Conservation (phyloP, 2,888 invertebrate genomes). For the Steromphala cineraria region DNA sequence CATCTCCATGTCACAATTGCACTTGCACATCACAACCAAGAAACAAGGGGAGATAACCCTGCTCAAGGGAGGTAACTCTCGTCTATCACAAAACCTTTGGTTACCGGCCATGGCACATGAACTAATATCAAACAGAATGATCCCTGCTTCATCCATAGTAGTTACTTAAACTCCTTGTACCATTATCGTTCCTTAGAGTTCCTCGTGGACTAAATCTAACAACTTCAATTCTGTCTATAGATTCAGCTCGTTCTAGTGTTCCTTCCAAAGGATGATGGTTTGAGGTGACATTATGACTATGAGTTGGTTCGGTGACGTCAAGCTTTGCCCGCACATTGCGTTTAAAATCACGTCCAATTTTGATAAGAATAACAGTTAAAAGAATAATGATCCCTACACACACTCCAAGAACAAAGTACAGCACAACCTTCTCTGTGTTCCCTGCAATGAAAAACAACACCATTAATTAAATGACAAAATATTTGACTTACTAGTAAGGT, state of each 20-base stretch:
- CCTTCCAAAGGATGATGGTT: slow-evolving; percentile 57
- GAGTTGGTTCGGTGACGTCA: slow-evolving; percentile 66
- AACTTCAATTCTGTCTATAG: slow-evolving; percentile 68
- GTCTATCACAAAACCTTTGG: slow-evolving; percentile 18
- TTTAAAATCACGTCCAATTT: slow-evolving; percentile 58
- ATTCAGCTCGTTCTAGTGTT: slow-evolving; percentile 62
- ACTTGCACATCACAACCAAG: slow-evolving; percentile 4
- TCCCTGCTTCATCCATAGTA: slow-evolving; percentile 49
- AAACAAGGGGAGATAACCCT: not conserved
- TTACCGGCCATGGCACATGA: slow-evolving; percentile 14
- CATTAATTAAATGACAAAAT: too few relatives aligned
- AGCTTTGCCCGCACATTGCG: slow-evolving; percentile 58
- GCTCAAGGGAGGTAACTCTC: slow-evolving; percentile 18
- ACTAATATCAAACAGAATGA: not conserved
- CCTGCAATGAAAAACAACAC: slow-evolving; percentile 50
- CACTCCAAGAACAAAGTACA: slow-evolving; percentile 67
- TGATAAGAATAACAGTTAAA: slow-evolving; percentile 60
- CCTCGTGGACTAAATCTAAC: slow-evolving; percentile 65
- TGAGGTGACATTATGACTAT: slow-evolving; percentile 42
- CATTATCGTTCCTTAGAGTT: slow-evolving; percentile 58
- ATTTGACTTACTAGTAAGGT: too few relatives aligned
- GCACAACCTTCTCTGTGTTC: slow-evolving; percentile 64
- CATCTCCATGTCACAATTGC: not conserved
- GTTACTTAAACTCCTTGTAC: slow-evolving; percentile 58
- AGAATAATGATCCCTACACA: slow-evolving; percentile 62